phyloP scores from a whole-genome alignment of 1,140 invertebrate species.

The Scaptomyza montana region DNA sequence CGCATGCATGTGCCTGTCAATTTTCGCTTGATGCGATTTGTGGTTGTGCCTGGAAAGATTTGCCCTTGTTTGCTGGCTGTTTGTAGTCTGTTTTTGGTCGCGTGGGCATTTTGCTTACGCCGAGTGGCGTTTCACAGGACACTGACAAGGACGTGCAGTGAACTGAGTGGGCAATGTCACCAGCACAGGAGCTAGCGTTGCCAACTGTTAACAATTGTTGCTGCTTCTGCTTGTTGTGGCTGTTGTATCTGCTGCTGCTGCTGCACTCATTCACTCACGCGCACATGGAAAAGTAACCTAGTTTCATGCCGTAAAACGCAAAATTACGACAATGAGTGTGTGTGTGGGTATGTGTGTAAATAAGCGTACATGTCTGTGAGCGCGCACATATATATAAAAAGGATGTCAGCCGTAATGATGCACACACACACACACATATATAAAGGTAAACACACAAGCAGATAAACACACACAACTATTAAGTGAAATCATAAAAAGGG shows the following conservation, averaged over 20 bases:
- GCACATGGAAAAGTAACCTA: conserved; percentile 77
- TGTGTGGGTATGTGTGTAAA: conserved; percentile 32
- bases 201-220: conserved; percentile 72
- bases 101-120: conserved; percentile 50
- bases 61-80: conserved; percentile 4
- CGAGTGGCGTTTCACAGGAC: conserved; percentile 44
- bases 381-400: conserved; percentile 51
- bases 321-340: conserved; percentile 55
- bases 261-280: conserved; percentile 63
- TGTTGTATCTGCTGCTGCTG: conserved; percentile 28
- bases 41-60: conserved; percentile 9
- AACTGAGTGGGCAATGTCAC: conserved; percentile 70
- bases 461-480: conserved; percentile 68
- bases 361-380: conserved; percentile 60
- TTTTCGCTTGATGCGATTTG: conserved; percentile 30
- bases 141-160: conserved; percentile 60
- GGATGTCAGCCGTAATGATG: conserved; percentile 48
- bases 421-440: conserved; percentile 67
- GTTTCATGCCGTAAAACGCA: conserved; percentile 79
- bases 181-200: conserved; percentile 54
- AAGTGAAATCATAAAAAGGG: conserved; percentile 78
- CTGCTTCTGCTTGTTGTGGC: conserved; percentile 4
- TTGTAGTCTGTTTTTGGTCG: conserved; percentile 49
- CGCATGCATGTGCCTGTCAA: conserved; percentile 24
- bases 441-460: conserved; percentile 54